phyloP scores from a whole-genome alignment of 2,113 vertebrate species.

The Eurystomus gularis region DNA sequence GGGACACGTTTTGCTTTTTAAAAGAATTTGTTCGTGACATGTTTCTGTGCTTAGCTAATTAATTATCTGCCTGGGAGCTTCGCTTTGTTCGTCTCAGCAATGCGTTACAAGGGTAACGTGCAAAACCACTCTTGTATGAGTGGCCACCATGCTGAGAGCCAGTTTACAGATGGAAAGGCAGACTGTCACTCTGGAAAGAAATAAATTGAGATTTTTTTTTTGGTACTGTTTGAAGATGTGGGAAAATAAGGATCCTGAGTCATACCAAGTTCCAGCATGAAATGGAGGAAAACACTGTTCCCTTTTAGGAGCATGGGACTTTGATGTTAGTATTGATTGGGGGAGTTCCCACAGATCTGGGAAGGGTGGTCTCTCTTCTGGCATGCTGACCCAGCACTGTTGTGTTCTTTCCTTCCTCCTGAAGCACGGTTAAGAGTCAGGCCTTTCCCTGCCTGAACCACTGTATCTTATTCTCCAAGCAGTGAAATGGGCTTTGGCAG shows the following conservation, averaged over 20 bases:
- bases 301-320: accelerated
- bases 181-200: neutral
- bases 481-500: neutral
- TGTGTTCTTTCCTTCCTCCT: neutral
- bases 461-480: neutral
- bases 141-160: accelerated
- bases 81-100: neutral
- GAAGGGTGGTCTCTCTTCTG: neutral
- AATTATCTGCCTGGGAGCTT: neutral
- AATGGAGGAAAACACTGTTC: neutral
- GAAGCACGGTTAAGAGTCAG: neutral
- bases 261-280: neutral
- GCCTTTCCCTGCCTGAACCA: neutral
- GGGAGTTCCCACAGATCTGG: neutral
- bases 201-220: neutral
- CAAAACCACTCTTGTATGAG: neutral
- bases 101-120: neutral
- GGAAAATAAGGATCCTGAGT: neutral
- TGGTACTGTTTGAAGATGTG: neutral
- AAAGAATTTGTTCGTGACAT: accelerated
- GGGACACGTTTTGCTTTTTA: neutral
- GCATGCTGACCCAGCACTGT: neutral
- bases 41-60: neutral
- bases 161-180: neutral
- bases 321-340: neutral